Percentiles rank a stretch among this genome's conserved stretches.
Conservation (phyloP, 1,140 invertebrate species). For the Drosophila pandora region DNA sequence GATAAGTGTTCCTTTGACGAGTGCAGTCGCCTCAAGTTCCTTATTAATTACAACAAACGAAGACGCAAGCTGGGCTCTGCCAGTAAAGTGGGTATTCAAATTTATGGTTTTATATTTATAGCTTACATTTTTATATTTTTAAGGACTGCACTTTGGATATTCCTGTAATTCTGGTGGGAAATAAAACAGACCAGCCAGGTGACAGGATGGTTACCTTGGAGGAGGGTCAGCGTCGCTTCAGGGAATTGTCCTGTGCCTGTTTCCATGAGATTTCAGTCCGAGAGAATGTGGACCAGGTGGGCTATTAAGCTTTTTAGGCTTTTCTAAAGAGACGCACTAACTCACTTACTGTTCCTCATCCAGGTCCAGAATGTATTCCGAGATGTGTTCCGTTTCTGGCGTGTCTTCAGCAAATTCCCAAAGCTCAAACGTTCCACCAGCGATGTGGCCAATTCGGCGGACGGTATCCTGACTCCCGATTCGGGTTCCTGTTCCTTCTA, state of each 20-base stretch:
- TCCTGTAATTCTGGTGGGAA: constrained; percentile 91
- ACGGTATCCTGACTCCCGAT: constrained; percentile 68
- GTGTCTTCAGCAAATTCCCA: constrained; percentile 87
- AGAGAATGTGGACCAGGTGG: constrained; percentile 91
- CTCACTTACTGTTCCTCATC: not conserved
- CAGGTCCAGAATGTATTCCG: constrained; percentile 88
- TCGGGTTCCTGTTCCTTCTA: constrained; percentile 73
- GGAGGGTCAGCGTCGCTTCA: constrained; percentile 89
- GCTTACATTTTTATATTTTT: not conserved
- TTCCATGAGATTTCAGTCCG: constrained; percentile 93
- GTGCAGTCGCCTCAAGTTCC: constrained; percentile 90
- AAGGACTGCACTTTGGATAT: constrained; percentile 86
- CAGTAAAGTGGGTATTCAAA: constrained; percentile 77
- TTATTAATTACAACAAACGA: constrained; percentile 91
- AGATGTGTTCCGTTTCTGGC: constrained; percentile 88
- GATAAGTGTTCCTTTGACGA: constrained; percentile 94
- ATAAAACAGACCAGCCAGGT: constrained; percentile 90
- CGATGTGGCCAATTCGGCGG: constrained; percentile 82
- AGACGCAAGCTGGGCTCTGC: constrained; percentile 86
- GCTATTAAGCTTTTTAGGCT: not conserved
- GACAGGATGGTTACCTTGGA: constrained; percentile 90
- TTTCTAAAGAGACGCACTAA: not conserved
- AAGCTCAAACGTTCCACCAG: constrained; percentile 86
- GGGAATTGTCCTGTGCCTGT: constrained; percentile 91
- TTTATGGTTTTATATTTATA: not conserved